Conservation (phyloP, 35 echinoderm and acorn worm species). For the Holothuria glaberrima region DNA sequence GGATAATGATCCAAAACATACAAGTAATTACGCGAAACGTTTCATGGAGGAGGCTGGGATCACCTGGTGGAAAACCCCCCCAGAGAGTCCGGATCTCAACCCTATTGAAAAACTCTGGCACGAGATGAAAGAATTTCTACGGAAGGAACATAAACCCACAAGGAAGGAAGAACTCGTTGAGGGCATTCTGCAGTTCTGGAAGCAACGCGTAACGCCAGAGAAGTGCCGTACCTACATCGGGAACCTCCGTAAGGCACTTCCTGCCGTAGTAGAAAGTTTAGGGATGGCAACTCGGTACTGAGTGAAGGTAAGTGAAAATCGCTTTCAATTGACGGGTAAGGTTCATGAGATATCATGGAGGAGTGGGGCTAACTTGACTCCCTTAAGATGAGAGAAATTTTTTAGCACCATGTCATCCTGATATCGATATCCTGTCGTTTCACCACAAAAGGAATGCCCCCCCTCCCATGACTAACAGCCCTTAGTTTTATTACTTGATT, state of each 20-base stretch:
- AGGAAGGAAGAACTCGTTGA: slow-evolving; percentile 49
- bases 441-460: no score
- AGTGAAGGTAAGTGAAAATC: no score
- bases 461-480: no score
- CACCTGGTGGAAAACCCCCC: slow-evolving; percentile 57
- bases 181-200: slow-evolving; percentile 58
- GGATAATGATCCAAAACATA: slow-evolving; percentile 41
- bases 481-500: no score
- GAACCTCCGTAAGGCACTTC: slow-evolving; percentile 59
- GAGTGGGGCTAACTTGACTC: no score
- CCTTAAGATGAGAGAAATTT: no score
- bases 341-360: no score
- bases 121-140: slow-evolving; percentile 44
- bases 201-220: background rate
- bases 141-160: slow-evolving; percentile 42
- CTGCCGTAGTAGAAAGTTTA: slow-evolving; percentile 10
- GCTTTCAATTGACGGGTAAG: no score
- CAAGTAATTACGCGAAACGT: background rate
- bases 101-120: slow-evolving; percentile 69
- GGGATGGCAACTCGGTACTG: slow-evolving; percentile 60
- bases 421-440: no score
- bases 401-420: no score
- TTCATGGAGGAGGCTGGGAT: slow-evolving; percentile 31
- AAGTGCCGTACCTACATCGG: slow-evolving; percentile 52
- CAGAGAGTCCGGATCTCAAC: slow-evolving; percentile 68